phyloP scores from a whole-genome alignment of 2,113 vertebrate species.

The Nesospiza acunhae region DNA sequence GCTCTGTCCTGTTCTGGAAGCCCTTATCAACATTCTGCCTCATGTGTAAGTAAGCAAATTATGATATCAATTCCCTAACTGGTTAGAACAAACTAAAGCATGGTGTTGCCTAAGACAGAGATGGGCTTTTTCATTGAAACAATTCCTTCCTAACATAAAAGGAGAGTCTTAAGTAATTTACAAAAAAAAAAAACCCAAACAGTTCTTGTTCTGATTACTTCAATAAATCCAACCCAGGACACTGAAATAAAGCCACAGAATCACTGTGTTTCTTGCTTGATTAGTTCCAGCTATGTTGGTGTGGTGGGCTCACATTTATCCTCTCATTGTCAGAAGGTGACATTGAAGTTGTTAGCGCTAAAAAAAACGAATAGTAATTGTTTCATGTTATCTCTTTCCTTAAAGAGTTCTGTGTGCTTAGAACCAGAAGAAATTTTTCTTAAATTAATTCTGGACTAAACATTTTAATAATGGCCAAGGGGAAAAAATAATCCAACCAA shows the following conservation, averaged over 20 bases:
- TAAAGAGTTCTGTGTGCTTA: not conserved
- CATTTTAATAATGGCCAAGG: not conserved
- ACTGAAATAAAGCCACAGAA: not conserved
- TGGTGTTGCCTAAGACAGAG: not conserved
- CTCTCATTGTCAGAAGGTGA: not conserved
- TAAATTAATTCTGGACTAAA: not conserved
- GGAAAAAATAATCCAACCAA: rapidly evolving
- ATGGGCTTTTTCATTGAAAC: not conserved
- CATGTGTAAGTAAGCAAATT: not conserved
- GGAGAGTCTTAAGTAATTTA: not conserved
- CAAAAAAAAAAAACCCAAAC: not conserved
- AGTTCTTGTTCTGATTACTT: not conserved
- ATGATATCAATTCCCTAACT: not conserved
- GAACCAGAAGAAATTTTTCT: not conserved
- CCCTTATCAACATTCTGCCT: not conserved
- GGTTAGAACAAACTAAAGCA: not conserved
- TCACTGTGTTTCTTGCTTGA: not conserved
- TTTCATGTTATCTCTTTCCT: not conserved
- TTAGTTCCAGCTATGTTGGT: not conserved
- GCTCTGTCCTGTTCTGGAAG: not conserved
- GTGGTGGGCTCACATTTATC: not conserved
- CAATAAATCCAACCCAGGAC: not conserved
- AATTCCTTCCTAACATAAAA: not conserved
- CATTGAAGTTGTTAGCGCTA: not conserved
- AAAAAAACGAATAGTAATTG: not conserved